Percentiles rank a stretch among this genome's conserved stretches.
phyloP scores from a whole-genome alignment of 2,888 invertebrate species.

The Platerodrilus igneus region DNA sequence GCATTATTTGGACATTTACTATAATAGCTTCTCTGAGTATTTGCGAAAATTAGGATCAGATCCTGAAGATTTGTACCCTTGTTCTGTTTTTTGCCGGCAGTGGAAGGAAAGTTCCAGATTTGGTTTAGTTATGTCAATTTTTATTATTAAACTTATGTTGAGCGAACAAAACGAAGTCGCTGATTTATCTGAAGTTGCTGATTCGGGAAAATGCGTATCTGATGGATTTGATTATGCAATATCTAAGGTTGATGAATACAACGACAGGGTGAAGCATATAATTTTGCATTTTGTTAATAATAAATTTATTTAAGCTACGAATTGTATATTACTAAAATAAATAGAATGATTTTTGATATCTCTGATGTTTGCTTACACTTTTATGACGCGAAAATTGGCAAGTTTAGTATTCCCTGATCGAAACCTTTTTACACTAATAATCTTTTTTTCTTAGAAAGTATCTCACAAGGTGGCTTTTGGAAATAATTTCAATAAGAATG shows the following conservation, averaged over 20 bases:
- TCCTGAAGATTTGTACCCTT: conserved; percentile 27
- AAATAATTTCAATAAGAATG: too few species aligned
- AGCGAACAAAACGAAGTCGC: conserved; percentile 19
- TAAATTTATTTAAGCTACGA: conserved; percentile 9
- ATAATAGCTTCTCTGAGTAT: conserved; percentile 25
- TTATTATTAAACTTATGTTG: conserved; percentile 19
- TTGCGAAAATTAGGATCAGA: conserved; percentile 30
- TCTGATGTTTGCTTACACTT: too few species aligned
- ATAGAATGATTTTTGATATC: too few species aligned
- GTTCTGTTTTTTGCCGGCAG: conserved; percentile 12
- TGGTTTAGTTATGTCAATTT: conserved; percentile 14
- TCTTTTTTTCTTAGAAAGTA: too few species aligned
- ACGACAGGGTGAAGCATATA: conserved; percentile 7
- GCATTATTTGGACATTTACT: conserved; percentile 30
- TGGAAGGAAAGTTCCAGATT: conserved; percentile 16
- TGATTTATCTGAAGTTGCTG: not conserved
- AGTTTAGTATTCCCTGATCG: too few species aligned
- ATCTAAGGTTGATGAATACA: conserved; percentile 6
- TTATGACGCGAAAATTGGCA: too few species aligned
- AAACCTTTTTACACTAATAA: too few species aligned
- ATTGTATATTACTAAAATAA: too few species aligned
- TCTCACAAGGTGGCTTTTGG: too few species aligned
- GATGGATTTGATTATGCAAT: conserved; percentile 8
- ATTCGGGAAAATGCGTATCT: conserved; percentile 1
- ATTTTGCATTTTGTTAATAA: conserved; percentile 13